Conservation (phyloP, 2,888 invertebrate genomes). For the Pecten maximus region DNA sequence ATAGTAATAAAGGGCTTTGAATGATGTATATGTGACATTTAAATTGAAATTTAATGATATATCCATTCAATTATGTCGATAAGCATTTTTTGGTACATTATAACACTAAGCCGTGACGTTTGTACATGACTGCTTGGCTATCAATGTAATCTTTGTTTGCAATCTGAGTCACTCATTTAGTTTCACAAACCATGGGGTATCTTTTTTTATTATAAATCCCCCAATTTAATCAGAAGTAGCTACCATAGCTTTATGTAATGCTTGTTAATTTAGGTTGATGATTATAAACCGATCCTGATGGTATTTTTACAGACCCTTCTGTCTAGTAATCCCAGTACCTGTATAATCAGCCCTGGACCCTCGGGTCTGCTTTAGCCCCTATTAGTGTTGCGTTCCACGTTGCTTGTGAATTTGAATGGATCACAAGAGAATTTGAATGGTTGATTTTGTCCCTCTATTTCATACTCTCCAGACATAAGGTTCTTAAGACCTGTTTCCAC, state of each 20-base stretch:
- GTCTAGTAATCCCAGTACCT: background rate
- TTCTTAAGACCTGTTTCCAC: background rate
- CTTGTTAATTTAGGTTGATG: background rate
- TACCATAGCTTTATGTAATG: background rate
- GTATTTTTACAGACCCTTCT: background rate
- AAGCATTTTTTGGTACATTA: background rate
- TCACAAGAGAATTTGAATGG: background rate
- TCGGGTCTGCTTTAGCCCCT: background rate
- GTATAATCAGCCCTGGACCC: background rate
- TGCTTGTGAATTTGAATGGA: background rate
- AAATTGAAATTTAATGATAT: background rate
- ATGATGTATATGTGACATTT: background rate
- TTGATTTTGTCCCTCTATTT: background rate
- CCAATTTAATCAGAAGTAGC: background rate
- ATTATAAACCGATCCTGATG: background rate
- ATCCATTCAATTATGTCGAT: background rate
- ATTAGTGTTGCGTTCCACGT: background rate
- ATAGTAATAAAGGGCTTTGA: background rate
- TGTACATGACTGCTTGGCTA: background rate
- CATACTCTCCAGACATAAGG: background rate
- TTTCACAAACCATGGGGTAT: background rate
- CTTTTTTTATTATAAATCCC: background rate
- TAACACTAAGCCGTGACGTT: background rate
- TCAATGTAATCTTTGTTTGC: background rate
- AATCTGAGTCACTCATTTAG: background rate